phyloP scores from a whole-genome alignment of 2,797 vertebrate genomes.

The Poecilia gillii region DNA sequence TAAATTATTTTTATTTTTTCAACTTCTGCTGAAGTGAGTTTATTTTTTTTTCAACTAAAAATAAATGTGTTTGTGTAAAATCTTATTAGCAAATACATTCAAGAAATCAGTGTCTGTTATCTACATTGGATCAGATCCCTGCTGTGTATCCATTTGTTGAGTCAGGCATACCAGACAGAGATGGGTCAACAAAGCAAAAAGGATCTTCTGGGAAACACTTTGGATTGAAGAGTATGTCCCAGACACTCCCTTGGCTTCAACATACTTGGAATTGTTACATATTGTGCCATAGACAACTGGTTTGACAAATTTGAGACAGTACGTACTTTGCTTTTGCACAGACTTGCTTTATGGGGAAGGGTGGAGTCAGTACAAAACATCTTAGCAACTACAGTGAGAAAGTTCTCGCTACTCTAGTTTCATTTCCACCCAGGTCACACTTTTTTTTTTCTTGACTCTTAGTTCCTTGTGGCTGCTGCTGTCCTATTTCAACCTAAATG shows the following conservation, averaged over 20 bases:
- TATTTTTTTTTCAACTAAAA: neutral
- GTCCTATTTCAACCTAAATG: neutral
- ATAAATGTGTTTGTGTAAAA: neutral
- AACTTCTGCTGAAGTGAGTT: neutral
- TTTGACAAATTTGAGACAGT: conserved; percentile 15
- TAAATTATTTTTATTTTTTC: neutral
- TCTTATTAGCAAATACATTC: neutral
- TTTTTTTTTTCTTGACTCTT: conserved; percentile 7
- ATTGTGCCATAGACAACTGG: conserved; percentile 8
- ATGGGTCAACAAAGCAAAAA: conserved; percentile 20
- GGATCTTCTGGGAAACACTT: conserved; percentile 2
- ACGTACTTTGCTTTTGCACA: neutral
- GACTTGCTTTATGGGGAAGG: conserved; percentile 43
- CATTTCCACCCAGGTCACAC: conserved; percentile 28
- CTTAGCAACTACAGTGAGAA: neutral
- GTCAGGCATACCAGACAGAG: conserved; percentile 49
- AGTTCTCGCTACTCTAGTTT: conserved; percentile 15
- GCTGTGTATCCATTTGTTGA: neutral
- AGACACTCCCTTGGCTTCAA: conserved; percentile 22
- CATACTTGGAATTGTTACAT: conserved; percentile 22
- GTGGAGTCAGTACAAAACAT: conserved; percentile 34
- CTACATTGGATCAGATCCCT: conserved; percentile 12
- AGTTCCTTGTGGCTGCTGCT: neutral
- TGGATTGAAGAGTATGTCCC: neutral
- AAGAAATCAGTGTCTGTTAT: neutral